These are phyloP conservation scores for Aleadryas rufinucha DNA, from an alignment of 2,113 vertebrate species.

Conservation along the genomic window DNA sequence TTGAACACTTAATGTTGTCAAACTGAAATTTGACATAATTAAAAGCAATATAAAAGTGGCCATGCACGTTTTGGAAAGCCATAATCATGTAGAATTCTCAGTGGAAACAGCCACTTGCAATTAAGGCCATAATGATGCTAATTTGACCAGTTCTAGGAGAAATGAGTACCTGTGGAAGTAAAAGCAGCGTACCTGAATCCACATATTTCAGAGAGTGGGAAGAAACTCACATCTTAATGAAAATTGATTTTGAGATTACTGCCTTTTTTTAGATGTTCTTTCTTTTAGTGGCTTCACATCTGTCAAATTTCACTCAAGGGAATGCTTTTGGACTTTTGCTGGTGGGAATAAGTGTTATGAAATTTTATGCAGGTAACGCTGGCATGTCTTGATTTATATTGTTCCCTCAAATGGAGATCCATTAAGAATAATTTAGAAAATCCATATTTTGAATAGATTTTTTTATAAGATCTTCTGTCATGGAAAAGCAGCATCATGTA, in stretches of 20 bases:
- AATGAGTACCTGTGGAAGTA: not conserved
- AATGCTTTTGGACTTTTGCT: not conserved
- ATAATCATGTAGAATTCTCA: not conserved
- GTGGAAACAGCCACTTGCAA: not conserved
- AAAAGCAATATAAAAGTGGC: not conserved
- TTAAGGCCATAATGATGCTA: not conserved
- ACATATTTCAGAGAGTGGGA: not conserved
- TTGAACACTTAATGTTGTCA: not conserved
- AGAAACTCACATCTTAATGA: not conserved
- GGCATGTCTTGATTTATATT: not conserved
- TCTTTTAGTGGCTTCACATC: not conserved
- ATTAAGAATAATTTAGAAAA: not conserved
- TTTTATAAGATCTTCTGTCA: not conserved
- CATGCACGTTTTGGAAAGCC: not conserved
- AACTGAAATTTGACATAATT: not conserved
- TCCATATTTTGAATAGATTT: not conserved
- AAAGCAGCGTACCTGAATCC: not conserved
- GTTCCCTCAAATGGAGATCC: not conserved
- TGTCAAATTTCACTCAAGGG: not conserved
- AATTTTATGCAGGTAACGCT: not conserved
- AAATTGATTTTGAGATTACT: not conserved
- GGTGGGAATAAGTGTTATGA: not conserved
- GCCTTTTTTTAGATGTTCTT: not conserved
- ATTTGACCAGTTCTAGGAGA: not conserved
- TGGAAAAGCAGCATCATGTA: not conserved